Evolutionary conservation across 2,113 vertebrate species (phyloP), one percentile per base, ranked within the genome.

Genomic region (Charadrius vociferus): DNA sequence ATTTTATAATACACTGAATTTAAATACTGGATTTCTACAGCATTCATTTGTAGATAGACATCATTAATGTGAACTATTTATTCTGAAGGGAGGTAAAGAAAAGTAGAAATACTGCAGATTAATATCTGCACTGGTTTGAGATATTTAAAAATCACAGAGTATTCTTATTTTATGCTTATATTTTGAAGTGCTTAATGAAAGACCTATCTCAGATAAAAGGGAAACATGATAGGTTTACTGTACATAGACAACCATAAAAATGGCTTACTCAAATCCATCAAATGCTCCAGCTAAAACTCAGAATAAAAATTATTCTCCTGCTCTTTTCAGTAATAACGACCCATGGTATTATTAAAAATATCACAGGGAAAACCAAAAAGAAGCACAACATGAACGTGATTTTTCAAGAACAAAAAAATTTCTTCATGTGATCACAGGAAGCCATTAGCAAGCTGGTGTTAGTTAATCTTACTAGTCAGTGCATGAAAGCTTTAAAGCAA

Each of bases 381-480:
- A 55, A 82, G 30, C 8, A 80, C 3, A 81, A 82, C 10, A 71
- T 3, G 13, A 80, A 37, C 6, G 39, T 12, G 12, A 65, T 37
- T 85, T 75, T 81, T 84, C 24, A 91, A 63, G 30, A 79, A 55
- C 12, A 84, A 68, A 84, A 68, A 41, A 53, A 30, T 56, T 70
- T 62, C 26, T 74, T 32, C 34, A 37, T 1, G 1, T 75, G 39
- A 84, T 73, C 41, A 71, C 10, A 45, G 62, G 32, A 83, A 88
- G 21, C 17, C 37, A 77, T 86, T 58, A 83, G 81, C 91, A 97
- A 96, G 88, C 59, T 92, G 84, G 74, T 94, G 73, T 65, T 71
- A 91, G 50, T 39, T 81, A 67, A 74, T 37, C 58, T 47, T 72
- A 90, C 14, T 24, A 53, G 37, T 81, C 68, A 92, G 79, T 43